Conservation (phyloP, 2,888 invertebrate genomes). For the Eretmocerus hayati region DNA sequence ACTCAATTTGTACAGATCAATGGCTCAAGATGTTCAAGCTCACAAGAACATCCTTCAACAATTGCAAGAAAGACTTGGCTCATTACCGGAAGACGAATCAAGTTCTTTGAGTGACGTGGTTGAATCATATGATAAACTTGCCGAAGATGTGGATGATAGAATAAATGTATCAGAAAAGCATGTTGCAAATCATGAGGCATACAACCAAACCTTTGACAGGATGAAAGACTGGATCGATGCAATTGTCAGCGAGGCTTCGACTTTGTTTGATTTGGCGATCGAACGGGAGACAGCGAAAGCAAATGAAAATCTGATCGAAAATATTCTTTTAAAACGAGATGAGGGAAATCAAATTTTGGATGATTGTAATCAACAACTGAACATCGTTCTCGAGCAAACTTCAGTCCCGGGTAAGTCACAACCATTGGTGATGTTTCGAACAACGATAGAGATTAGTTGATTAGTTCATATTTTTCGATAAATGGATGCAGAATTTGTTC, state of each 20-base stretch:
- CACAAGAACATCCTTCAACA: conserved; percentile 81
- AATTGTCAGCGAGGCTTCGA: conserved; percentile 68
- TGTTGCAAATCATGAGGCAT: conserved; percentile 75
- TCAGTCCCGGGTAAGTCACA: conserved; percentile 56
- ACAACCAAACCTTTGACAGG: conserved; percentile 73
- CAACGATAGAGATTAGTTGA: too few relatives aligned
- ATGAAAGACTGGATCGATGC: conserved; percentile 76
- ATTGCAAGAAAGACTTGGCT: conserved; percentile 72
- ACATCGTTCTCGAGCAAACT: conserved; percentile 69
- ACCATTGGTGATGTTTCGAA: too few relatives aligned
- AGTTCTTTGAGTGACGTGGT: conserved; percentile 67
- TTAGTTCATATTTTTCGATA: too few relatives aligned
- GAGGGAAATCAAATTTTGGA: conserved; percentile 67
- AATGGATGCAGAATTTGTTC: too few relatives aligned
- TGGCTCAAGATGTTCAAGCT: conserved; percentile 78
- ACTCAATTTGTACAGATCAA: conserved; percentile 70
- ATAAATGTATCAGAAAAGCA: conserved; percentile 63
- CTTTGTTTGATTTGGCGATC: conserved; percentile 65
- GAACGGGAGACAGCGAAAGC: conserved; percentile 74
- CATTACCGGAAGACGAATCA: conserved; percentile 73
- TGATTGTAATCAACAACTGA: conserved; percentile 64
- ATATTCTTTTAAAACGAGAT: conserved; percentile 63
- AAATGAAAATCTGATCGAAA: conserved; percentile 67
- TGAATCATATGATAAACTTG: conserved; percentile 62
- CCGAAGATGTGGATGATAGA: conserved; percentile 60